Evolutionary conservation across 2,113 vertebrate species (phyloP).

Genomic region (Scartelaos histophorus): DNA sequence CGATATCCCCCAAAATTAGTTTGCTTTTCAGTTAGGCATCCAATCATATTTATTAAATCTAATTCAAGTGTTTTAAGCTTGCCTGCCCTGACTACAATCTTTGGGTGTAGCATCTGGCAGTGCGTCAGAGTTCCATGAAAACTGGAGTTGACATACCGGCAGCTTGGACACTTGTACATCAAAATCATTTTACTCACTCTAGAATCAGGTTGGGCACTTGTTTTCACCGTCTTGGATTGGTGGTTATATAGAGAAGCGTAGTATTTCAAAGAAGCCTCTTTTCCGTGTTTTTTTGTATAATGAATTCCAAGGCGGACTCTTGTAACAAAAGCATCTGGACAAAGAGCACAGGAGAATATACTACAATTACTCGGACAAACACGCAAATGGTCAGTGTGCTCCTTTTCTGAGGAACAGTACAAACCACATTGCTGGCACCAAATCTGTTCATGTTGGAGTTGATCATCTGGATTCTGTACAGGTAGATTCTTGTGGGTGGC

Average conservation of each 20-base stretch:
- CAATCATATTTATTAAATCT: constrained; percentile 71
- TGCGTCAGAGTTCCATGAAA: constrained; percentile 87
- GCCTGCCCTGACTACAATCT: constrained; percentile 80
- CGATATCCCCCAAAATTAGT: constrained; percentile 83
- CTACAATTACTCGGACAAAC: constrained; percentile 78
- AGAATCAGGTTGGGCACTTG: constrained; percentile 28
- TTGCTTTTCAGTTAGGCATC: constrained; percentile 64
- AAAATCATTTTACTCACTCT: constrained; percentile 29
- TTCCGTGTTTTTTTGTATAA: constrained; percentile 86
- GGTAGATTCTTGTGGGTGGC: constrained; percentile 79
- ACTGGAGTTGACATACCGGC: constrained; percentile 85
- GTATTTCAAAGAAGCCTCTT: constrained; percentile 83
- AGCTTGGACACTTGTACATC: constrained; percentile 85
- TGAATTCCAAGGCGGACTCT: constrained; percentile 83
- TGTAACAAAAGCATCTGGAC: constrained; percentile 79
- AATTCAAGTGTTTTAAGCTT: constrained; percentile 82
- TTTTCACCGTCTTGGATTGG: constrained; percentile 66
- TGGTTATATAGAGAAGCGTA: constrained; percentile 76
- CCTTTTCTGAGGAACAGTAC: constrained; percentile 81
- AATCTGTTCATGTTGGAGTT: constrained; percentile 64
- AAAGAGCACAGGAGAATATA: constrained; percentile 84
- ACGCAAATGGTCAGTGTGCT: constrained; percentile 81
- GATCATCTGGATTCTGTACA: constrained; percentile 50
- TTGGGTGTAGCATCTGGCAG: constrained; percentile 87
- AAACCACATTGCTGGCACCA: constrained; percentile 86